Percentiles rank a stretch among this genome's conserved stretches.
These are phyloP conservation scores for Lutra lutra DNA, from an alignment of 2,797 vertebrate genomes.

Conservation along the genomic window DNA sequence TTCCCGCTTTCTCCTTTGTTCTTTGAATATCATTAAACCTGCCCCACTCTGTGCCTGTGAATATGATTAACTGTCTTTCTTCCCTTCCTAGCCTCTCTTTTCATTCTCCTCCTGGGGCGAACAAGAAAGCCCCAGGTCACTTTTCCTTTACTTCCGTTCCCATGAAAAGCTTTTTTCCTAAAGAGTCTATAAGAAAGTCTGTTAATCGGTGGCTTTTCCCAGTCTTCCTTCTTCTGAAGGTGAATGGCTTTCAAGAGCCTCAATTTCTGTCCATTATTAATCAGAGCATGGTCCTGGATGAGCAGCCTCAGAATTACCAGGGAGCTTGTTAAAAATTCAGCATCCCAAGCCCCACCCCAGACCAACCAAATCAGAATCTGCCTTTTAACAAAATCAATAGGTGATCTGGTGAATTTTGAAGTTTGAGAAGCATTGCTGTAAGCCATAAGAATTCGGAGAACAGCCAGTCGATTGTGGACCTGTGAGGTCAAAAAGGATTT, in stretches of 20 bases:
- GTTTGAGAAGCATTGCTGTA: neutral
- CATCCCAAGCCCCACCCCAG: neutral
- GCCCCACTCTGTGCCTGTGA: neutral
- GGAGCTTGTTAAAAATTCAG: neutral
- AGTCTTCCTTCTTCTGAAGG: neutral
- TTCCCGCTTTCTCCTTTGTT: conserved; percentile 1
- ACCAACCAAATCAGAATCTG: neutral
- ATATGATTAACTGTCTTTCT: neutral
- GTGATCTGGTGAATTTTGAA: neutral
- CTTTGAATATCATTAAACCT: conserved; percentile 13
- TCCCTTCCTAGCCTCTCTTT: neutral
- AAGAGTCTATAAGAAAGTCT: neutral
- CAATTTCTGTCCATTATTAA: neutral
- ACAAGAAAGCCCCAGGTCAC: neutral
- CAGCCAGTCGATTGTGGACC: neutral
- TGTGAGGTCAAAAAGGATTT: neutral
- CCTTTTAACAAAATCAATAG: neutral
- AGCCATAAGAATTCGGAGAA: neutral
- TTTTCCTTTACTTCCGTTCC: conserved; percentile 8
- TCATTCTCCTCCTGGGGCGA: neutral
- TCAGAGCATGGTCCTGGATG: neutral
- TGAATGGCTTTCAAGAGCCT: neutral
- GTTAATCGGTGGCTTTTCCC: neutral
- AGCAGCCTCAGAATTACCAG: neutral
- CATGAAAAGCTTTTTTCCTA: conserved; percentile 23